These are phyloP conservation scores for Macrobrachium nipponense DNA, from an alignment of 1,140 invertebrate genomes.

Conservation along the genomic window DNA sequence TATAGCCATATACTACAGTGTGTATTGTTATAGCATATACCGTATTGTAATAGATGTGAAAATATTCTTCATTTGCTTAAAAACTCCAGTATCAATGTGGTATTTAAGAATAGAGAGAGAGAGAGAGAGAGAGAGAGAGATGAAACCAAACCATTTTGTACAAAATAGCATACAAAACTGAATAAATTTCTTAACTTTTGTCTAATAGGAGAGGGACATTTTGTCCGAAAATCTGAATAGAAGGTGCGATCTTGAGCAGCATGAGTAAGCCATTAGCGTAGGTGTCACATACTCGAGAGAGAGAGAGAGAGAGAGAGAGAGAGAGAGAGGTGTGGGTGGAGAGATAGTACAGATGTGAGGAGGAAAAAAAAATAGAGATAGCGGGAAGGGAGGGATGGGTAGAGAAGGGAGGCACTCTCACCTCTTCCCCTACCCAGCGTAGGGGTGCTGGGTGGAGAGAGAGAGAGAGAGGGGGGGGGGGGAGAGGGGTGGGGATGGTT, in stretches of 20 bases:
- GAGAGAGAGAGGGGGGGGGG: background rate
- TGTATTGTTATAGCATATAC: no score
- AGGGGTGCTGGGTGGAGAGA: background rate
- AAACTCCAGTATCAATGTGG: no score
- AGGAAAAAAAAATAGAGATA: background rate
- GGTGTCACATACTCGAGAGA: background rate
- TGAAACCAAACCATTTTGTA: background rate
- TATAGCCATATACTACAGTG: no score
- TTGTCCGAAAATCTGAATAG: no score
- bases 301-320: background rate
- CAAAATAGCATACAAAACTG: background rate
- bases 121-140: constrained; percentile 6
- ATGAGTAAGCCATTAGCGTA: no score
- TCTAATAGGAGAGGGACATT: no score
- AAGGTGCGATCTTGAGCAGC: no score
- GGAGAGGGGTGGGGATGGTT: background rate
- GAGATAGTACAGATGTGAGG: background rate
- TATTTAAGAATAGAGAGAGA: background rate
- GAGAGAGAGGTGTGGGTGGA: background rate
- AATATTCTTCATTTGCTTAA: no score
- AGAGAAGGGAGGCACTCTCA: background rate
- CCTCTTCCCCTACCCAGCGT: background rate
- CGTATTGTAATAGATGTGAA: no score
- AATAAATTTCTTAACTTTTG: no score
- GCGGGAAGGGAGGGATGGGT: background rate